These are phyloP conservation scores for Dexiosoma caninum DNA, from an alignment of 2,888 invertebrate species.

Conservation along the genomic window DNA sequence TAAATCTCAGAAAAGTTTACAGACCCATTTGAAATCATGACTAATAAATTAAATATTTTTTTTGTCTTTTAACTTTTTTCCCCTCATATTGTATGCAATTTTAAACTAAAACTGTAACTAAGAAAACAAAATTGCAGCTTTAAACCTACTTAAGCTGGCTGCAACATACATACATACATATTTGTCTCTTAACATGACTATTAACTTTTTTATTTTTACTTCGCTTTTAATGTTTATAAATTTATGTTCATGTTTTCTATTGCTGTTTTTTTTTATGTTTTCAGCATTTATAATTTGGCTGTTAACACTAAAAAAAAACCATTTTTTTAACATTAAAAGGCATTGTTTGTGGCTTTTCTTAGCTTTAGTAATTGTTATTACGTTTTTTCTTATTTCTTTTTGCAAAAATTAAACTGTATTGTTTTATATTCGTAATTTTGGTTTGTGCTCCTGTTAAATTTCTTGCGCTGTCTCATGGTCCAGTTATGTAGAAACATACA, in stretches of 20 bases:
- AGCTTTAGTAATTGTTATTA: constrained; percentile 30
- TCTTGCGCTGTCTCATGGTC: background rate
- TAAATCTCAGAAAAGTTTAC: background rate
- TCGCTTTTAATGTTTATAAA: background rate
- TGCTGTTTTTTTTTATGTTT: background rate
- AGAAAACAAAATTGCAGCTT: background rate
- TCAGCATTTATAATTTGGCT: constrained; percentile 7
- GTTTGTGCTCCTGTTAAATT: no score
- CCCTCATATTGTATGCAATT: background rate
- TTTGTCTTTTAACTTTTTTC: background rate
- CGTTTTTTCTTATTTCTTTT: background rate
- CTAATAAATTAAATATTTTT: constrained; percentile 53
- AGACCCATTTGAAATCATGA: constrained; percentile 56
- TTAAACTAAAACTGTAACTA: constrained; percentile 19
- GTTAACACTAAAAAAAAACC: constrained; percentile 2
- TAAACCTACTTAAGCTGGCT: constrained; percentile 12
- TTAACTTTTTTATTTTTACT: constrained; percentile 43
- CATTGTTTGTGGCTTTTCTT: constrained; percentile 12
- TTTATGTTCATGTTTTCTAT: constrained; percentile 25
- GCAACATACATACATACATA: no score
- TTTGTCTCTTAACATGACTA: constrained; percentile 56
- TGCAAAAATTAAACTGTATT: constrained; percentile 44
- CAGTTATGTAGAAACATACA: no score
- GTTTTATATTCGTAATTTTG: constrained; percentile 3
- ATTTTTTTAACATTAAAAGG: background rate